phyloP scores from a whole-genome alignment of 2,113 vertebrate species.

The Caretta caretta region DNA sequence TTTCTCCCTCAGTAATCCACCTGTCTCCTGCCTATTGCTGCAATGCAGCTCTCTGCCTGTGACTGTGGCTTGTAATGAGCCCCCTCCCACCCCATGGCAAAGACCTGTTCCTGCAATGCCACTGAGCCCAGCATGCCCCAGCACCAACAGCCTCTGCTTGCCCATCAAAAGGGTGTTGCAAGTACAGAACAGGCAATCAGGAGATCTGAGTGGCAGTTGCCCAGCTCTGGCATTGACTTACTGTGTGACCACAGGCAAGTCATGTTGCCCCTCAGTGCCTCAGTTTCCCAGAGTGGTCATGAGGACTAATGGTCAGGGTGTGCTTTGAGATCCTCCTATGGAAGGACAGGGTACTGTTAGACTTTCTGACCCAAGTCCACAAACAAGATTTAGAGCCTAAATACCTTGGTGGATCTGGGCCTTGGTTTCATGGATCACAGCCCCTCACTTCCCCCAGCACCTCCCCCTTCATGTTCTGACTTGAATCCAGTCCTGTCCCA shows the following conservation, averaged over 20 bases:
- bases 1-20: no score
- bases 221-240: background rate
- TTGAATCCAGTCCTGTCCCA: background rate
- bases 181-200: background rate
- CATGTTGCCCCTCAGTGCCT: background rate
- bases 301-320: background rate
- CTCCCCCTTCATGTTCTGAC: no score
- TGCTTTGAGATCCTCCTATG: background rate
- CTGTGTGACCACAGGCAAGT: background rate
- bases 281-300: background rate
- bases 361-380: rapidly evolving
- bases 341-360: background rate
- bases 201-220: background rate
- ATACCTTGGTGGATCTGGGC: no score
- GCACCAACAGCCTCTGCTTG: no score
- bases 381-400: no score
- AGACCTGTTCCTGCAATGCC: no score
- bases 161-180: background rate
- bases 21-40: no score
- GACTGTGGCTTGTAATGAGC: no score
- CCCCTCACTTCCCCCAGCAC: background rate
- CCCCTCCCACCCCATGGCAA: no score
- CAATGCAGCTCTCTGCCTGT: no score
- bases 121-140: no score
- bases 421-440: background rate